Evolutionary conservation across 2,888 invertebrate genomes (phyloP).

Genomic region (Cosmia trapezina): DNA sequence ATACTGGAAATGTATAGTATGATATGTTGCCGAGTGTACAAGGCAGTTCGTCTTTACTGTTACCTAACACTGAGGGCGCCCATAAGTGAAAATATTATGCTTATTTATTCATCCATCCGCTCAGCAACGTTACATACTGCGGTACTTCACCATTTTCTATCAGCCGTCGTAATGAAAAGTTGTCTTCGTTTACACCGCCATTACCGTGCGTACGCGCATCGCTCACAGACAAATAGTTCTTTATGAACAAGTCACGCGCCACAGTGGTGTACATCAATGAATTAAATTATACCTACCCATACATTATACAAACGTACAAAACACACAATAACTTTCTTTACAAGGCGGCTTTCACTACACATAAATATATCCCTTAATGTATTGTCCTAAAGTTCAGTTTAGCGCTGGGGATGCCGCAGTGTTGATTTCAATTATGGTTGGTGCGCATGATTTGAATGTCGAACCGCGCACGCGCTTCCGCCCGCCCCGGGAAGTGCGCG

Average conservation of each 20-base stretch:
- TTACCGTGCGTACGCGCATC: constrained; percentile 63
- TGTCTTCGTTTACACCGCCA: constrained; percentile 53
- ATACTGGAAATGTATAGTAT: no score
- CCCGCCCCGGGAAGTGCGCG: constrained; percentile 73
- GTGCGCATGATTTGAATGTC: constrained; percentile 78
- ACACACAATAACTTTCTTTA: constrained; percentile 82
- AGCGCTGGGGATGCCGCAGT: constrained; percentile 46
- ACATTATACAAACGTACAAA: constrained; percentile 57
- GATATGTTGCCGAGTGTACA: not conserved
- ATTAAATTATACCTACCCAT: constrained; percentile 77
- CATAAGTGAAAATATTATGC: constrained; percentile 37
- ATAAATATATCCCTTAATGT: constrained; percentile 62
- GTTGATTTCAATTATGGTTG: constrained; percentile 68
- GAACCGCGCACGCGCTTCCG: constrained; percentile 79
- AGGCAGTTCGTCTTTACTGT: constrained; percentile 11
- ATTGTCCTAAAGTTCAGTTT: constrained; percentile 65
- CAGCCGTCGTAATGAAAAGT: constrained; percentile 55
- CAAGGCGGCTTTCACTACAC: constrained; percentile 77
- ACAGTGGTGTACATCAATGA: constrained; percentile 78
- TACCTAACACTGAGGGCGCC: constrained; percentile 20
- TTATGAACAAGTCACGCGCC: constrained; percentile 78
- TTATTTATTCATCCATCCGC: constrained; percentile 40
- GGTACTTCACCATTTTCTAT: constrained; percentile 45
- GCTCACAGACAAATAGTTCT: constrained; percentile 65
- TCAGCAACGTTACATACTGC: constrained; percentile 8